Percentiles rank a stretch among this genome's conserved stretches.
Conservation (phyloP, 2,797 vertebrate species). For the Myotis planiceps region DNA sequence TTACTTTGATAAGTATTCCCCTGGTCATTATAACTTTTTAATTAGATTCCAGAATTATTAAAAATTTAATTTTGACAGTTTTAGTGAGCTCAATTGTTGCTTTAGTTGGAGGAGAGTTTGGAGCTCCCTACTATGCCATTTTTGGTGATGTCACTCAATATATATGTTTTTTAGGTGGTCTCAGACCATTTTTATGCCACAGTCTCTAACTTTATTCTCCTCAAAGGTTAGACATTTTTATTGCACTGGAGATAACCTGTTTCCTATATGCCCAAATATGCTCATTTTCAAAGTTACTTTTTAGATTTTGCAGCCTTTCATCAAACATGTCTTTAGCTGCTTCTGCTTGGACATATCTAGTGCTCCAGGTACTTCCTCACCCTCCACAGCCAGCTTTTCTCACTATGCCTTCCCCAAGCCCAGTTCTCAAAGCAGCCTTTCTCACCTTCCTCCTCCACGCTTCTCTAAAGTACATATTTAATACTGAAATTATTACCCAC, state of each 20-base stretch:
- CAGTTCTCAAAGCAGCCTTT: not conserved
- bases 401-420: slow-evolving; percentile 24
- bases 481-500: not conserved
- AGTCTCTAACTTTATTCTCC: slow-evolving; percentile 57
- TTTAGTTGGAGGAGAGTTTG: not conserved
- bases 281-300: slow-evolving; percentile 54
- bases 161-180: slow-evolving; percentile 49
- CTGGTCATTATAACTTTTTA: not conserved
- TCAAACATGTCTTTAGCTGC: slow-evolving; percentile 93
- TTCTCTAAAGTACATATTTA: slow-evolving; percentile 13
- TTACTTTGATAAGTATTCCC: not conserved
- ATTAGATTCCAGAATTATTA: not conserved
- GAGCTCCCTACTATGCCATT: not conserved
- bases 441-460: slow-evolving; percentile 16
- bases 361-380: slow-evolving; percentile 42
- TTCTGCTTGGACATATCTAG: slow-evolving; percentile 92
- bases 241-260: slow-evolving; percentile 48
- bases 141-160: not conserved
- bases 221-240: slow-evolving; percentile 70
- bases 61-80: not conserved
- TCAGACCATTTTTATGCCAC: slow-evolving; percentile 36
- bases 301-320: slow-evolving; percentile 82
- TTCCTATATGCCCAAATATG: not conserved
- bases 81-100: not conserved
- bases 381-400: slow-evolving; percentile 45